phyloP scores from a whole-genome alignment of 2,888 invertebrate species.

The Horisme vitalbata region DNA sequence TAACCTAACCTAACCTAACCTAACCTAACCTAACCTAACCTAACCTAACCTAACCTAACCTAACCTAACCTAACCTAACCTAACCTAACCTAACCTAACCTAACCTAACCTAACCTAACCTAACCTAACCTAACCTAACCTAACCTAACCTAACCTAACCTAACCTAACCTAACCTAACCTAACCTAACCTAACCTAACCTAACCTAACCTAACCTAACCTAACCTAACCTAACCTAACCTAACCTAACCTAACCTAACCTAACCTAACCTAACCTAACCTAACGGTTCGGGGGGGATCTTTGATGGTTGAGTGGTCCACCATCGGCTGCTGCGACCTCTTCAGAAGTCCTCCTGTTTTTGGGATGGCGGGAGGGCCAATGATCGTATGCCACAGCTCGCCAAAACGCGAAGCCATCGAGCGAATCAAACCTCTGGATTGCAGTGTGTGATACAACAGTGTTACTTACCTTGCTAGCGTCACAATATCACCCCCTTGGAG shows the following conservation, averaged over 20 bases:
- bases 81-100: conserved; percentile 23
- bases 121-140: conserved; percentile 20
- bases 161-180: conserved; percentile 23
- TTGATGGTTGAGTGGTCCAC: too few relatives aligned
- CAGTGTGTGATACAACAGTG: too few relatives aligned
- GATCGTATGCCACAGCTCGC: too few relatives aligned
- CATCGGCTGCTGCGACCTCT: too few relatives aligned
- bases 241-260: conserved; percentile 21
- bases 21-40: conserved; percentile 20
- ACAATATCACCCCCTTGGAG: too few relatives aligned
- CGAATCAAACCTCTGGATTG: too few relatives aligned
- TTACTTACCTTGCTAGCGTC: too few relatives aligned
- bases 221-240: conserved; percentile 22
- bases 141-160: conserved; percentile 23
- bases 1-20: conserved; percentile 20
- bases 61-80: conserved; percentile 23
- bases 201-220: conserved; percentile 22
- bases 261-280: conserved; percentile 22
- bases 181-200: conserved; percentile 23
- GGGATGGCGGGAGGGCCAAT: too few relatives aligned
- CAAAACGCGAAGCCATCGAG: too few relatives aligned
- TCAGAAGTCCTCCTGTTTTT: too few relatives aligned
- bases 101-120: conserved; percentile 19
- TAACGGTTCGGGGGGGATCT: too few relatives aligned
- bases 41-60: conserved; percentile 23